Evolutionary conservation across 2,888 invertebrate genomes (phyloP).

Genomic region (Dicycla oo): DNA sequence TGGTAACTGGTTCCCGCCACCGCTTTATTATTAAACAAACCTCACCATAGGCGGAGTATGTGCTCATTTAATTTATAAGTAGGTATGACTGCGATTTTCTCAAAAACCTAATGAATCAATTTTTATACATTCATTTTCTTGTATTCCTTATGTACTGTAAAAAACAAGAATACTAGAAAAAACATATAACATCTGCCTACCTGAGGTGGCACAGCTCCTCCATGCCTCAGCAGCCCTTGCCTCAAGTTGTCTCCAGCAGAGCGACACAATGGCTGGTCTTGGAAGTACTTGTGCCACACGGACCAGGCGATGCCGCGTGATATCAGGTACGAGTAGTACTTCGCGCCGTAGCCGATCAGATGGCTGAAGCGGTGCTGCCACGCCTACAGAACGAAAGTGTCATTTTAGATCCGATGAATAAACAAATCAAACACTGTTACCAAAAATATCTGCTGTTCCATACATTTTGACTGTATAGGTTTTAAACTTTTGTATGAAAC

Average conservation of each 20-base stretch:
- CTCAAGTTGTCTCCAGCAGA: constrained; percentile 95
- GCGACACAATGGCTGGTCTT: constrained; percentile 93
- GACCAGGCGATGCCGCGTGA: constrained; percentile 98
- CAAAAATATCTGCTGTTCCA: too few species aligned
- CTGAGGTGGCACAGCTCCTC: constrained; percentile 96
- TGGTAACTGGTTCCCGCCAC: neutral
- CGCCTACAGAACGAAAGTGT: constrained; percentile 88
- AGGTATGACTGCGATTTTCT: neutral
- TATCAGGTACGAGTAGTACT: constrained; percentile 99
- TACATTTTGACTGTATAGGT: too few species aligned
- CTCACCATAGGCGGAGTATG: neutral
- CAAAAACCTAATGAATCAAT: neutral
- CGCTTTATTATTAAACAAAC: neutral
- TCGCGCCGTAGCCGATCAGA: constrained; percentile 99
- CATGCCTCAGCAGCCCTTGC: constrained; percentile 94
- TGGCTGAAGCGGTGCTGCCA: constrained; percentile 99
- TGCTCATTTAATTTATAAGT: neutral
- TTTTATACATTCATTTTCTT: neutral
- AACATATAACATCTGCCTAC: constrained; percentile 68
- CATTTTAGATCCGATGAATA: neutral
- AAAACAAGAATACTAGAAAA: neutral
- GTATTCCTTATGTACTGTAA: neutral
- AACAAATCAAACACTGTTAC: neutral
- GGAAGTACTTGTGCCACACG: constrained; percentile 97
- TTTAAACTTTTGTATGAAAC: neutral